phyloP scores from a whole-genome alignment of 2,888 invertebrate species.

The Sceliomorpha sp. region DNA sequence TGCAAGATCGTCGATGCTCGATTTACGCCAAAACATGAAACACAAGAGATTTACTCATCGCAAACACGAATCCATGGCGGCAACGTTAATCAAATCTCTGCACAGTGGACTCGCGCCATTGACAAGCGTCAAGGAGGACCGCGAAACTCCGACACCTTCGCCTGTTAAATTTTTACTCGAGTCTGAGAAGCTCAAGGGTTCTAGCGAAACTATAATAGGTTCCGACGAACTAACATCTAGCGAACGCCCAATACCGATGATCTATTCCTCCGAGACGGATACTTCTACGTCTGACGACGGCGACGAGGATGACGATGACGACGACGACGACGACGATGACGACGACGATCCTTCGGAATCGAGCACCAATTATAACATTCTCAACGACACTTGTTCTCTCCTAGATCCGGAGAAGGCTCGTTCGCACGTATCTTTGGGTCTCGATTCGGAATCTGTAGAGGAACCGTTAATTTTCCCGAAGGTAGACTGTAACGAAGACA shows the following conservation, averaged over 20 bases:
- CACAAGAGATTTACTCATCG: conserved; percentile 65
- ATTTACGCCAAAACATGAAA: conserved; percentile 56
- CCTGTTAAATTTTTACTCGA: conserved; percentile 64
- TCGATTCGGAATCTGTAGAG: conserved; percentile 26
- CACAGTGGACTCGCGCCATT: conserved; percentile 68
- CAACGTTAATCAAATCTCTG: conserved; percentile 85
- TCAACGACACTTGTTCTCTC: conserved; percentile 65
- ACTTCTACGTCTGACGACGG: conserved; percentile 68
- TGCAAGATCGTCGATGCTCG: conserved; percentile 61
- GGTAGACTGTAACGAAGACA: too few species aligned
- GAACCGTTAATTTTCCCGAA: conserved; percentile 5
- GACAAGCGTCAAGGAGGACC: conserved; percentile 72
- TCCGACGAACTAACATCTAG: conserved; percentile 33
- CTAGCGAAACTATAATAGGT: conserved; percentile 28
- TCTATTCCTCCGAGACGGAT: conserved; percentile 72
- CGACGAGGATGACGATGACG: too few species aligned
- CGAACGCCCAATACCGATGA: conserved; percentile 66
- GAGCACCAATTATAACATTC: conserved; percentile 73
- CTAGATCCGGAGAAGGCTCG: conserved; percentile 53
- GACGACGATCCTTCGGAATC: conserved; percentile 70
- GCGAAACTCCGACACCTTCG: conserved; percentile 67
- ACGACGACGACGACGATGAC: conserved; percentile 59
- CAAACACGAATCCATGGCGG: conserved; percentile 84
- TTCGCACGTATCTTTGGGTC: too few species aligned
- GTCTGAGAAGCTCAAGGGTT: conserved; percentile 25